Base-by-base conservation (phyloP, 2,797 vertebrate species). In the Hippoglossus hippoglossus region DNA sequence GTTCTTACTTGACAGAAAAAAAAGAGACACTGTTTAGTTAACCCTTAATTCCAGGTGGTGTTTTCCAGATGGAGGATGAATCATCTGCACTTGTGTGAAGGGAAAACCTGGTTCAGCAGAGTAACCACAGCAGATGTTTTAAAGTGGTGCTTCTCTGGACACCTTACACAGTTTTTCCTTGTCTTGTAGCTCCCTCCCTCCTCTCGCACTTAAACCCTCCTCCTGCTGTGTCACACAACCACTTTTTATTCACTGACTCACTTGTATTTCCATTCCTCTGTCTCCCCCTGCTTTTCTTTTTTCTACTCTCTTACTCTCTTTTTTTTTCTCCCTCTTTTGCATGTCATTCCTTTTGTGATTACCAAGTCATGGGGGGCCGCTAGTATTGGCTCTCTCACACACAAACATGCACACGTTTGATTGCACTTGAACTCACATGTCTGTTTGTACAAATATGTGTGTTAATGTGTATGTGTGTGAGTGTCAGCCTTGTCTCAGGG, bases 181-280 rank as follows among this genome's bases (percentile, higher is more conserved):
- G 47, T 39, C 36, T 39, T 12, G 36, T 39, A 4, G 36, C 71
- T 19, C 62, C 59, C 24, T 41, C 41, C 58, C 63, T 57, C 19
- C 53, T 46, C 57, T 61, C 10, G 2, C 73, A 64, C 68, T 80
- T 26, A 19, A 68, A 60, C 63, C 65, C 63, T 71, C 63, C 61
- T 66, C 66, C 41, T 16, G 18, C 51, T 53, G 6, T 63, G 75
- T 25, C 66, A 80, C 77, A 73, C 54, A 63, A 61, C 47, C 2
- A 0, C 63, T 78, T 78, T 78, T 84, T 73, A 76, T 79, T 87
- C 77, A 77, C 82, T 84, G 80, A 90, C 75, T 89, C 79, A 79
- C 56, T 75, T 9, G 5, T 73, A 25, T 84, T 88, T 87, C 84
- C 85, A 87, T 60, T 73, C 36, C 63, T 67, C 6, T 3, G 1